These are phyloP conservation scores for Nansenia antarctica DNA, from an alignment of 2,113 vertebrate species.

Conservation along the genomic window DNA sequence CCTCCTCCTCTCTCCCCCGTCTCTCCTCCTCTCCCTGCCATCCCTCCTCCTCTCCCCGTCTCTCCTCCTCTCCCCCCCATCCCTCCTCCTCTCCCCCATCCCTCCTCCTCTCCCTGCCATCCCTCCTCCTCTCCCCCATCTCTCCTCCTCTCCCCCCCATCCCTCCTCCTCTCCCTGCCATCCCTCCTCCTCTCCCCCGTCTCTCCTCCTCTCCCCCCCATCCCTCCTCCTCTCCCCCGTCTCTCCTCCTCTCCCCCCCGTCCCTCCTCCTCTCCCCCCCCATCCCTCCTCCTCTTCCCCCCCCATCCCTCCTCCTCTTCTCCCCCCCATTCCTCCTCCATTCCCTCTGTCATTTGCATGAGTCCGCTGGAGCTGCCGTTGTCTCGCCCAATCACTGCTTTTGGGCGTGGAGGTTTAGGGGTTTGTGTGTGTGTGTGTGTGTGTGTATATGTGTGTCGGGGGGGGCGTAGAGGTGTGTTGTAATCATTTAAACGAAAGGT, in stretches of 20 bases:
- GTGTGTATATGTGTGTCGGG: constrained; percentile 7
- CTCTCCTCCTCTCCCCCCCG: neutral
- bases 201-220: too few relatives aligned
- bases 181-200: too few relatives aligned
- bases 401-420: neutral
- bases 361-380: neutral
- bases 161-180: too few relatives aligned
- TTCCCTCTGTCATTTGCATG: constrained; percentile 1
- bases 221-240: too few relatives aligned
- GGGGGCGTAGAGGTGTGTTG: neutral
- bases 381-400: neutral
- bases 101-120: too few relatives aligned
- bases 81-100: too few relatives aligned
- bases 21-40: too few relatives aligned
- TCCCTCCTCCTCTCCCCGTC: too few relatives aligned
- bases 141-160: constrained; percentile 8
- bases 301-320: neutral
- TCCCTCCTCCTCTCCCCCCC: constrained; percentile 15
- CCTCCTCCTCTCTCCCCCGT: too few relatives aligned
- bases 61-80: too few relatives aligned
- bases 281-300: neutral
- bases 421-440: constrained; percentile 11
- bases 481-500: constrained; percentile 52
- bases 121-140: constrained; percentile 7
- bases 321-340: neutral